Evolutionary conservation across 2,888 invertebrate genomes (phyloP), one percentile per base, ranked within the genome.

Genomic region (Schizotus pectinicornis): DNA sequence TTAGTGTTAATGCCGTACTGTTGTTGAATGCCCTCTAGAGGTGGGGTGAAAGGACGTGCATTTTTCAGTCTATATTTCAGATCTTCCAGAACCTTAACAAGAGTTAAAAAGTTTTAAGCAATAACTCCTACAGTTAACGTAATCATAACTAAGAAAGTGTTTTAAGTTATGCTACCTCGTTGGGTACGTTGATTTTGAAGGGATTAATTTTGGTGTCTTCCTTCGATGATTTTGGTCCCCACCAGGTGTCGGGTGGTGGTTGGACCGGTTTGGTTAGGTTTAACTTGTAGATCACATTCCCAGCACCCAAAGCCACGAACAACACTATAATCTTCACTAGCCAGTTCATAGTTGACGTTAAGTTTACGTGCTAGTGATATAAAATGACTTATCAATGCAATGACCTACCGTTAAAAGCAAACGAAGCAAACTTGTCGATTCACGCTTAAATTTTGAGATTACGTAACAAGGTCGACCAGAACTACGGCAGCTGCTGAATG

Each of bases 1-100:
- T 86, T 81, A 0, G 88, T 80, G 71, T 92, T 90, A 74, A 94
- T 87, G 2, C 95, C 95, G 70, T 94, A 94, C 54, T 87, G 84
- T 78, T 92, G 94, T 6, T 84, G 86, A 0, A 82, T 77, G 47
- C 84, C 84, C 75, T 90, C 87, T 38, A 90, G 71, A 0, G 91
- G 88, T 2, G 72, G 70, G 1, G 67, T 65, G 11, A 74, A 64
- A 7, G 62, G 43, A 12, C 72, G 67, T 3, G 80, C 75, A 49
- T 81, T 82, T 1, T 82, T 77, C 0, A 90, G 78, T 6, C 88
- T 80, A 14, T 80, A 77, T 59, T 79, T 78, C 1, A 88, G 72
- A 63, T 86, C 85, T 53, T 81, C 77, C 39, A 85, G 32, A 64
- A 81, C 73, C 79, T 80, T 45, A 74, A 93, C 87, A 7, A 94